These are phyloP conservation scores for Melanostoma scalare DNA, from an alignment of 2,888 invertebrate species.

Conservation along the genomic window DNA sequence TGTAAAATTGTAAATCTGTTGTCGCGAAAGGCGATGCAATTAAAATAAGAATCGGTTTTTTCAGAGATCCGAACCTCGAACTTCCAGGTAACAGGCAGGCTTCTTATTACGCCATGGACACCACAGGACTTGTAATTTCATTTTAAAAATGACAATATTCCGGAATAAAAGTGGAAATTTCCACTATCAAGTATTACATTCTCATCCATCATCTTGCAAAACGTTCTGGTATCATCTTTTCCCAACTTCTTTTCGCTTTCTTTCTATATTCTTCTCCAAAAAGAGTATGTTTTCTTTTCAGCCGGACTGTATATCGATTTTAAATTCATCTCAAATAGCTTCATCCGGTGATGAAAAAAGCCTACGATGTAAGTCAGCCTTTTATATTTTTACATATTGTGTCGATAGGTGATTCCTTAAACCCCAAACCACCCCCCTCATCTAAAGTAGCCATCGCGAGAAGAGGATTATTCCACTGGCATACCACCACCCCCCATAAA, in stretches of 20 bases:
- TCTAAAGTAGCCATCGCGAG: background rate
- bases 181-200: too few relatives aligned
- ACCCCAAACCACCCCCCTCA: constrained; percentile 12
- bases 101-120: too few relatives aligned
- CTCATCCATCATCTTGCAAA: background rate
- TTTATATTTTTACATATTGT: constrained; percentile 22
- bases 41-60: too few relatives aligned
- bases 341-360: constrained; percentile 8
- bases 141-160: too few relatives aligned
- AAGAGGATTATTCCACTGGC: constrained; percentile 15
- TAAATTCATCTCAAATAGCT: constrained; percentile 23
- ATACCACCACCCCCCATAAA: background rate
- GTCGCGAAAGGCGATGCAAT: too few relatives aligned
- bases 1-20: too few relatives aligned
- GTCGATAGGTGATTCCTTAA: constrained; percentile 1
- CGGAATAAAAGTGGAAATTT: too few relatives aligned
- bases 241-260: background rate
- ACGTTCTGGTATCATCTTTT: too few relatives aligned
- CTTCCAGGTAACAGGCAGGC: too few relatives aligned
- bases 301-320: background rate
- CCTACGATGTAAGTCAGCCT: constrained; percentile 4
- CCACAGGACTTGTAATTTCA: too few relatives aligned
- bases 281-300: background rate
- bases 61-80: too few relatives aligned
- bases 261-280: too few relatives aligned